These are phyloP conservation scores for Coranthus polyacanthus DNA, from an alignment of 2,797 vertebrate species.

Conservation along the genomic window DNA sequence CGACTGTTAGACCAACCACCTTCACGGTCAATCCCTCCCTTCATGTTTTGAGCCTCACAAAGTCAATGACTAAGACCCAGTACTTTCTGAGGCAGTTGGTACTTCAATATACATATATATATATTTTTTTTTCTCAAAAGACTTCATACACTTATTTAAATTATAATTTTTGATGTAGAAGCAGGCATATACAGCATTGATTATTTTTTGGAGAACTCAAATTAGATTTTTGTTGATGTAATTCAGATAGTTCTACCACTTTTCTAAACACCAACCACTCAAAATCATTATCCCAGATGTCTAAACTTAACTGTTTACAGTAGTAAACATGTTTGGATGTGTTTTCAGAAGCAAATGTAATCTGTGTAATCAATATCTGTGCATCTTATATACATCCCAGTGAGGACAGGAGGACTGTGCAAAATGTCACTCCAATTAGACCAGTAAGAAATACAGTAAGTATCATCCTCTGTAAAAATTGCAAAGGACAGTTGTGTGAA, in stretches of 20 bases:
- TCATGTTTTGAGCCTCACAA: conserved; percentile 22
- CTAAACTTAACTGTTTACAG: conserved; percentile 21
- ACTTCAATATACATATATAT: too few relatives aligned
- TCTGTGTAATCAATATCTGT: conserved; percentile 9
- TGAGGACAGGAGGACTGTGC: neutral
- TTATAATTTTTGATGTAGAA: conserved; percentile 7
- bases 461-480: conserved; percentile 7
- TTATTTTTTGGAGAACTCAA: conserved; percentile 15
- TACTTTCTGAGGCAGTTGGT: conserved; percentile 6
- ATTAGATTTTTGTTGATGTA: conserved; percentile 1
- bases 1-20: conserved; percentile 20
- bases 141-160: neutral
- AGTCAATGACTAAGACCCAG: conserved; percentile 6
- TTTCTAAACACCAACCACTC: neutral
- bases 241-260: conserved; percentile 11
- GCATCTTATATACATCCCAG: neutral
- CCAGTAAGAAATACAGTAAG: neutral
- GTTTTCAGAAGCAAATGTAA: conserved; percentile 10
- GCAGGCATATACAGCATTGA: conserved; percentile 11
- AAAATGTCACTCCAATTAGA: neutral
- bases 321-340: conserved; percentile 11
- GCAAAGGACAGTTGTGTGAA: conserved; percentile 24
- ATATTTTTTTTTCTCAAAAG: conserved; percentile 6
- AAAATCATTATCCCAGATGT: conserved; percentile 8
- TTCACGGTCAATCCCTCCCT: conserved; percentile 29